Evolutionary conservation across 2,797 vertebrate species (phyloP).

Genomic region (Gouania willdenowi): DNA sequence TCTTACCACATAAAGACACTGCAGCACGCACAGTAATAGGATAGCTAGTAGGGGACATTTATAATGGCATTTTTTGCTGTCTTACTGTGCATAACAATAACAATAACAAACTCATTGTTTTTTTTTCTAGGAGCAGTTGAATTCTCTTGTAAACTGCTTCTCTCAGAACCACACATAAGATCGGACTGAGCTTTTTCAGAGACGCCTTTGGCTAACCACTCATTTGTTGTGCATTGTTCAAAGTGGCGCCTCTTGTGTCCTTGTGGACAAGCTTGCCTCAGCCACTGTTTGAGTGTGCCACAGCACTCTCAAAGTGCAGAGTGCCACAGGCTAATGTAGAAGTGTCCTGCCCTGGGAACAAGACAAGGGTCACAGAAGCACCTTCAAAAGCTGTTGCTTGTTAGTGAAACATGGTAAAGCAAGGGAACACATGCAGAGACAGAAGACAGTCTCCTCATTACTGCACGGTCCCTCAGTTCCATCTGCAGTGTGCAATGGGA

Average conservation of each 20-base stretch:
- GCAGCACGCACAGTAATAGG: too few relatives aligned
- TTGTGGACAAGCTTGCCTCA: conserved; percentile 12
- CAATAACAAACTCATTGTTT: conserved; percentile 10
- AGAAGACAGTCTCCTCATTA: conserved; percentile 26
- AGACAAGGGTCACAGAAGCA: conserved; percentile 23
- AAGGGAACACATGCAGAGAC: conserved; percentile 29
- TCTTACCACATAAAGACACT: too few relatives aligned
- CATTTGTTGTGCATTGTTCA: conserved; percentile 25
- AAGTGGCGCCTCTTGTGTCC: conserved; percentile 14
- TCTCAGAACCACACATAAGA: background rate
- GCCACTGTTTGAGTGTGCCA: conserved; percentile 4
- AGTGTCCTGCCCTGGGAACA: conserved; percentile 6
- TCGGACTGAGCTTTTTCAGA: conserved; percentile 13
- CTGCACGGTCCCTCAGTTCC: conserved; percentile 10
- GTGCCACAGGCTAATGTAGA: conserved; percentile 1
- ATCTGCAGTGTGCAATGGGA: conserved; percentile 7
- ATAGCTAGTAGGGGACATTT: too few relatives aligned
- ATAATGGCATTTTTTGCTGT: too few relatives aligned
- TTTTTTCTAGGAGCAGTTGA: too few relatives aligned
- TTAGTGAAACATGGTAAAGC: conserved; percentile 37
- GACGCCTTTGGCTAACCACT: conserved; percentile 1
- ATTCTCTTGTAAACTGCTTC: too few relatives aligned
- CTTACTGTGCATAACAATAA: too few relatives aligned
- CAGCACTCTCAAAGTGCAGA: conserved; percentile 3
- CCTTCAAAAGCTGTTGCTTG: conserved; percentile 43